Percentiles rank a stretch among this genome's conserved stretches.
These are phyloP conservation scores for Brachionus koreanus DNA, from an alignment of 1,140 invertebrate species.

Conservation along the genomic window DNA sequence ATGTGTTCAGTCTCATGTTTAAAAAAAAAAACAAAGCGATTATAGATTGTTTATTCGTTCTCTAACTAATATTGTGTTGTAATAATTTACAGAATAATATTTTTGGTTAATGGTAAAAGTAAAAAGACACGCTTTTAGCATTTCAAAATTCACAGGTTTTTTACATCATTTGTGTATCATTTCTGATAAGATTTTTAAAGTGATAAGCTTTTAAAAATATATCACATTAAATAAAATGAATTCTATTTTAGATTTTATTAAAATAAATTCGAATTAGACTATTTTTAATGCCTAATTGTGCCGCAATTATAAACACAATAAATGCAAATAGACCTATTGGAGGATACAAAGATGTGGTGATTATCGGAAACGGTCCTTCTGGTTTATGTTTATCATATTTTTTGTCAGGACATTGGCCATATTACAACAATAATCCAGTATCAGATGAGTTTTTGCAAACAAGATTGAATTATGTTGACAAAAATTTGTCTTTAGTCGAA, in stretches of 20 bases:
- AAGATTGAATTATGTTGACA: constrained; percentile 58
- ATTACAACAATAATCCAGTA: constrained; percentile 66
- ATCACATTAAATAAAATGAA: not conserved
- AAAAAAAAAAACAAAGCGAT: not conserved
- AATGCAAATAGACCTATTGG: not conserved
- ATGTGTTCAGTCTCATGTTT: not conserved
- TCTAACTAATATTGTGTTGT: not conserved
- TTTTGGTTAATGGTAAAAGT: not conserved
- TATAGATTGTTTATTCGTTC: not conserved
- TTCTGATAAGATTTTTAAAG: constrained; percentile 1
- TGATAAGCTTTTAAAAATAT: not conserved
- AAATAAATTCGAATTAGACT: not conserved
- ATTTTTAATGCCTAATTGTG: constrained; percentile 31
- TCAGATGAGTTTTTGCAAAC: constrained; percentile 74
- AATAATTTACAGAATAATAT: not conserved
- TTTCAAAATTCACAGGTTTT: not conserved
- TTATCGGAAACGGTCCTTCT: constrained; percentile 76
- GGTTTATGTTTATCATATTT: constrained; percentile 78
- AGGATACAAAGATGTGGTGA: constrained; percentile 34
- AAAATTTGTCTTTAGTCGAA: constrained; percentile 58
- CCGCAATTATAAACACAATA: not conserved
- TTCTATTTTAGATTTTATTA: not conserved
- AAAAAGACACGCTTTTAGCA: not conserved
- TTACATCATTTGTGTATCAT: not conserved
- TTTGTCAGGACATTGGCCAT: constrained; percentile 76